phyloP scores from a whole-genome alignment of 2,888 invertebrate genomes.

The Hydraecia micacea region DNA sequence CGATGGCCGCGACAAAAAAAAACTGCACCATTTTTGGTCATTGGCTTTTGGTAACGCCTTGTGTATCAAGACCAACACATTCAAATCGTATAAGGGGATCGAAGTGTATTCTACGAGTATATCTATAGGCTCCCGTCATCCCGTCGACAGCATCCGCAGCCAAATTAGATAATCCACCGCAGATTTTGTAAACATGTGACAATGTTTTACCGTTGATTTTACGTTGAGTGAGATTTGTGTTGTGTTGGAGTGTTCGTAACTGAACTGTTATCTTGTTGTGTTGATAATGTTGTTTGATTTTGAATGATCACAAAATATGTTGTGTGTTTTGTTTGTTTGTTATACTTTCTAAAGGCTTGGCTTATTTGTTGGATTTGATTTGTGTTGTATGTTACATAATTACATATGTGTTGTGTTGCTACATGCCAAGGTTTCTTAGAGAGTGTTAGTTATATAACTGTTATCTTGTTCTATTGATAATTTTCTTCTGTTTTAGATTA shows the following conservation, averaged over 20 bases:
- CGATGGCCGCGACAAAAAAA: too few species aligned
- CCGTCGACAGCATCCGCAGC: slow-evolving; percentile 68
- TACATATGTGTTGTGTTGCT: background rate
- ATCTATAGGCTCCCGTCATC: slow-evolving; percentile 61
- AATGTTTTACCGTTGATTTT: slow-evolving; percentile 16
- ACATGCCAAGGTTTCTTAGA: background rate
- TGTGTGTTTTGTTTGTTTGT: too few species aligned
- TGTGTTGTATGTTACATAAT: background rate
- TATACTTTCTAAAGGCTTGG: background rate
- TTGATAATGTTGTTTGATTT: background rate
- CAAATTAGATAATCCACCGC: slow-evolving; percentile 76
- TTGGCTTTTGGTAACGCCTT: slow-evolving; percentile 27
- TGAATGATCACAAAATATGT: background rate
- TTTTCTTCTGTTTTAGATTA: background rate
- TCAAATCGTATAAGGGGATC: slow-evolving; percentile 72
- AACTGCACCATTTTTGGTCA: too few species aligned
- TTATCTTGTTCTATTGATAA: background rate
- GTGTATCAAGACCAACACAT: slow-evolving; percentile 53
- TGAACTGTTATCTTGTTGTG: too few species aligned
- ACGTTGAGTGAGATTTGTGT: background rate
- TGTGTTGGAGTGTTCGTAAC: background rate
- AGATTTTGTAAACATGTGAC: slow-evolving; percentile 68
- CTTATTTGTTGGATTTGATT: too few species aligned
- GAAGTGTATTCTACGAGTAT: slow-evolving; percentile 67
- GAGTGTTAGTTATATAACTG: too few species aligned